A percentile compares a stretch with the other conserved stretches of the same genome.
phyloP scores from a whole-genome alignment of 2,113 vertebrate genomes.

The Pungitius pungitius region DNA sequence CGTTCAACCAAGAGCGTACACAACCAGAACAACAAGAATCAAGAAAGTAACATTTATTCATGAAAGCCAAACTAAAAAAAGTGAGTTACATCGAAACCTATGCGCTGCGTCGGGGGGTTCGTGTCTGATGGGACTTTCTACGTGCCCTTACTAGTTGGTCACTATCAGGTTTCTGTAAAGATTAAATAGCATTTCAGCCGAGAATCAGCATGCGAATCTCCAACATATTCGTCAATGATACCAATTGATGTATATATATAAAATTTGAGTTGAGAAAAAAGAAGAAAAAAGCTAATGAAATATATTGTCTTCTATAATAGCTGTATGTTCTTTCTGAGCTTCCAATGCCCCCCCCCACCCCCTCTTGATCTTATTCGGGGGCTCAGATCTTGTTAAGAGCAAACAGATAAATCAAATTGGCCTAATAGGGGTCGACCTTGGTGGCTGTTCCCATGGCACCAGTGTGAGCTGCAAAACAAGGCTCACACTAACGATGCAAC shows the following conservation, averaged over 20 bases:
- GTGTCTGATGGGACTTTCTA: conserved; percentile 9
- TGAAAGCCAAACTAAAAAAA: no score
- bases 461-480: conserved; percentile 47
- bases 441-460: conserved; percentile 29
- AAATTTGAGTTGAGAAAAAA: conserved; percentile 8
- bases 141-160: conserved; percentile 14
- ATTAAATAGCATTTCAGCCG: conserved; percentile 1
- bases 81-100: no score
- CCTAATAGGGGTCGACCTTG: conserved; percentile 39
- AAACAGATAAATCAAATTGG: conserved; percentile 55
- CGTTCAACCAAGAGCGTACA: no score
- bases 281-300: conserved; percentile 23
- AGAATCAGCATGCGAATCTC: neutral
- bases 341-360: neutral
- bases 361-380: conserved; percentile 51
- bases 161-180: neutral
- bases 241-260: neutral
- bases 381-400: conserved; percentile 33
- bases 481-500: conserved; percentile 59
- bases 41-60: no score
- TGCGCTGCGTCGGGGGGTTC: neutral
- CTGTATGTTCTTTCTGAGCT: conserved; percentile 28
- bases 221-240: neutral
- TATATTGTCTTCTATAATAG: conserved; percentile 32
- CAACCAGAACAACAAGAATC: no score